Evolutionary conservation across 2,113 vertebrate genomes (phyloP).

Genomic region (Chionodraco myersi): DNA sequence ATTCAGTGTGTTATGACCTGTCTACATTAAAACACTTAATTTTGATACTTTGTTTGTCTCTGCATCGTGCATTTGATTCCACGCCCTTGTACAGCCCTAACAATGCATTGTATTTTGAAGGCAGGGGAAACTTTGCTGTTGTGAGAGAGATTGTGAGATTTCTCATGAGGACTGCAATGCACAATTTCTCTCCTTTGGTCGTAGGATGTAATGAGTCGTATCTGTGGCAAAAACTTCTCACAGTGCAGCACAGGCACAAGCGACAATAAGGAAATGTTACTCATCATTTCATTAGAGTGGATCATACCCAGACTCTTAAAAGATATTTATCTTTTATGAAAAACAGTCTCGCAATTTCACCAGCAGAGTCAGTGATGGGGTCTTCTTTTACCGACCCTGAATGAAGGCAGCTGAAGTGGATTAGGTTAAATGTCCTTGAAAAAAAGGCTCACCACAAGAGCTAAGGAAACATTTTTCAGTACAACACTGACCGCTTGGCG

Average conservation of each 20-base stretch:
- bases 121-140: conserved; percentile 48
- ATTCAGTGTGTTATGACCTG: no score
- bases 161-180: conserved; percentile 11
- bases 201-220: conserved; percentile 46
- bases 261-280: conserved; percentile 82
- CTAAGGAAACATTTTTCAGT: conserved; percentile 76
- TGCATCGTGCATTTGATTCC: no score
- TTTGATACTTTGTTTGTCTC: no score
- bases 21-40: no score
- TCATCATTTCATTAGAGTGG: conserved; percentile 80
- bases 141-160: conserved; percentile 51
- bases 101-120: conserved; percentile 42
- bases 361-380: conserved; percentile 71
- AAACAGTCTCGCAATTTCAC: conserved; percentile 78
- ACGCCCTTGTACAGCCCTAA: no score
- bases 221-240: conserved; percentile 56
- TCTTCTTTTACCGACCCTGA: conserved; percentile 82
- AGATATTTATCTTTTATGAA: conserved; percentile 85
- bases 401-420: conserved; percentile 84
- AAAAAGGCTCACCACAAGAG: conserved; percentile 81
- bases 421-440: conserved; percentile 85
- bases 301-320: conserved; percentile 81
- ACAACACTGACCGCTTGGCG: conserved; percentile 81
- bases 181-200: conserved; percentile 33
- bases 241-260: conserved; percentile 57